Conservation (phyloP, 2,113 vertebrate genomes). For the Poicephalus gulielmi region DNA sequence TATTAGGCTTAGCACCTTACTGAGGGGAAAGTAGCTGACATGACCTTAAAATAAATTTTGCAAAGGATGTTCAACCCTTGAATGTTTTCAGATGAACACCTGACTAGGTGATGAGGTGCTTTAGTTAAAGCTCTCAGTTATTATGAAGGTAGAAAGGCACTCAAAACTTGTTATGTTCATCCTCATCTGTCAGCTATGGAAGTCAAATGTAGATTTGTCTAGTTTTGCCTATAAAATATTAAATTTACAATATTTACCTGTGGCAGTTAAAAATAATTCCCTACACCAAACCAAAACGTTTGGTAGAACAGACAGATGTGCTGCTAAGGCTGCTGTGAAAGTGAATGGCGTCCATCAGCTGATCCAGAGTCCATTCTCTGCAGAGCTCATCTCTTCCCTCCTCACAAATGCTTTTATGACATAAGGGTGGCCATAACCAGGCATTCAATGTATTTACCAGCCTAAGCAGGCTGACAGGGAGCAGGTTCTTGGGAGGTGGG, state of each 20-base stretch:
- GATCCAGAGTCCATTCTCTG: background rate
- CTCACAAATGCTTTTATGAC: background rate
- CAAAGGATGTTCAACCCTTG: constrained; percentile 46
- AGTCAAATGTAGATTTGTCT: constrained; percentile 21
- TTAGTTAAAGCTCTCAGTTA: constrained; percentile 76
- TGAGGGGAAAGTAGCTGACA: constrained; percentile 63
- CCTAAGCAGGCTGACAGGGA: background rate
- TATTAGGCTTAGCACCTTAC: constrained; percentile 72
- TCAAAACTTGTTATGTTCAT: constrained; percentile 52
- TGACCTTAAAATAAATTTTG: constrained; percentile 49
- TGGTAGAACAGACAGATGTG: background rate
- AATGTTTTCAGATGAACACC: background rate
- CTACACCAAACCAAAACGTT: constrained; percentile 30
- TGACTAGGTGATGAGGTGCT: constrained; percentile 41
- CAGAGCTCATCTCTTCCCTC: background rate
- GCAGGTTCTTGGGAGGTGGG: background rate
- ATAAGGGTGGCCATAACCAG: background rate
- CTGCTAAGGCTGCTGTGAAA: constrained; percentile 46
- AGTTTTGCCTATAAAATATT: constrained; percentile 40
- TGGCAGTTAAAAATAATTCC: constrained; percentile 15
- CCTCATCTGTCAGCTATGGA: constrained; percentile 48
- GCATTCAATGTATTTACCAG: background rate
- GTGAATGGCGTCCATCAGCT: background rate
- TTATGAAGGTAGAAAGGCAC: constrained; percentile 77
- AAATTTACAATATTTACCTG: constrained; percentile 37